A percentile compares a stretch with the other conserved stretches of the same genome.
These are phyloP conservation scores for Macrostomum cliftonense DNA, from an alignment of 2,888 invertebrate species.

Conservation along the genomic window DNA sequence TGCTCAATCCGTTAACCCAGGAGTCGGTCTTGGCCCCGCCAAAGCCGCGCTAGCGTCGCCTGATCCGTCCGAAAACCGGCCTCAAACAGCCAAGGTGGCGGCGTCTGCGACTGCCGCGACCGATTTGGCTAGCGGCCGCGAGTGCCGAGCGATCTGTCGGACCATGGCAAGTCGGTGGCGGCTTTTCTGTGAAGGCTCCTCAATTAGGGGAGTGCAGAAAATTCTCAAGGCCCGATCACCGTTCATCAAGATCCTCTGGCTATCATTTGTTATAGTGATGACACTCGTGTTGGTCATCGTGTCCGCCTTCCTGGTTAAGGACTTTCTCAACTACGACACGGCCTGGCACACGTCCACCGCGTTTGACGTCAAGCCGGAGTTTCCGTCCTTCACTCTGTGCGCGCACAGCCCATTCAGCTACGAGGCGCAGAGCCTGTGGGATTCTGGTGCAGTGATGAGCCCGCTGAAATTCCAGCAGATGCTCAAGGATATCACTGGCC, in stretches of 20 bases:
- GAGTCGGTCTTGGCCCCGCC: too few species aligned
- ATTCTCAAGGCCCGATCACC: slow-evolving; percentile 4
- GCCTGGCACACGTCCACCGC: slow-evolving; percentile 8
- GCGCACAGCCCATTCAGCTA: slow-evolving; percentile 10
- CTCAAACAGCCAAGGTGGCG: too few species aligned
- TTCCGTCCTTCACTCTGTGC: slow-evolving; percentile 9
- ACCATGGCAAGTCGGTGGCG: background rate
- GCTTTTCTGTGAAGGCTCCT: slow-evolving; percentile 7
- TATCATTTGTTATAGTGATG: slow-evolving; percentile 8
- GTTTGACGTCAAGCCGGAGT: slow-evolving; percentile 4
- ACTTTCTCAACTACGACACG: slow-evolving; percentile 10
- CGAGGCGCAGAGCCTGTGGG: slow-evolving; percentile 6
- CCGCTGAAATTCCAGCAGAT: slow-evolving; percentile 2
- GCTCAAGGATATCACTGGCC: too few species aligned
- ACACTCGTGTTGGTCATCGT: slow-evolving; percentile 3
- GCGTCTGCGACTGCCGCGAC: too few species aligned
- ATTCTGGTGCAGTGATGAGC: slow-evolving; percentile 3
- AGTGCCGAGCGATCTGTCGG: too few species aligned
- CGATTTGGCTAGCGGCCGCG: too few species aligned
- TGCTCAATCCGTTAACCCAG: too few species aligned
- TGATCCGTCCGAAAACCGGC: too few species aligned
- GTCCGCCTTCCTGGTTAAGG: slow-evolving; percentile 6
- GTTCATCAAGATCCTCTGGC: slow-evolving; percentile 7
- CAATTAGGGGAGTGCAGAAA: slow-evolving; percentile 10
- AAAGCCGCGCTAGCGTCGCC: too few species aligned